Conservation (phyloP, 2,113 vertebrate genomes). For the Astatoreochromis straeleni region DNA sequence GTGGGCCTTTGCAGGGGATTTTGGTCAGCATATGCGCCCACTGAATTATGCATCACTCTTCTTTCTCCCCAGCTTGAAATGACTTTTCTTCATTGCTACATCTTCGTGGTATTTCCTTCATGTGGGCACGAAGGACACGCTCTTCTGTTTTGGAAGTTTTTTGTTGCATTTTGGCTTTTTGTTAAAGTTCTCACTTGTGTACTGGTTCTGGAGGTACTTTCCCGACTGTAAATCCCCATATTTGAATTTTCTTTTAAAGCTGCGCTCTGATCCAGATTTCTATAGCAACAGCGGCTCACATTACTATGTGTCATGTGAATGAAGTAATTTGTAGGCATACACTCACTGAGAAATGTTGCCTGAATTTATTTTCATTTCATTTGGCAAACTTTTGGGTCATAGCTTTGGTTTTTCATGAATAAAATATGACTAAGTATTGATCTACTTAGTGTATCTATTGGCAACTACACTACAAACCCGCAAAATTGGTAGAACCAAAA, state of each 20-base stretch:
- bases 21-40: slow-evolving; percentile 4
- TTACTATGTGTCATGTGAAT: background rate
- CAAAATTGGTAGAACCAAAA: background rate
- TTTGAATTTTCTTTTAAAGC: background rate
- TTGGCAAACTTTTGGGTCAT: background rate
- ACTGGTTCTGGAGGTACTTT: background rate
- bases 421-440: background rate
- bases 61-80: background rate
- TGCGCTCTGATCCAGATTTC: background rate
- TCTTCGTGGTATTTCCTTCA: background rate
- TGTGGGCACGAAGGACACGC: background rate
- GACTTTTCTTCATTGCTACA: slow-evolving; percentile 1
- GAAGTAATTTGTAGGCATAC: background rate
- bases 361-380: background rate
- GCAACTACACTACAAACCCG: background rate
- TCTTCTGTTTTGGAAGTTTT: background rate
- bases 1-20: slow-evolving; percentile 25
- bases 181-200: background rate
- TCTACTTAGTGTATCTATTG: background rate
- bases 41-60: slow-evolving; percentile 30
- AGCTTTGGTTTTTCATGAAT: background rate
- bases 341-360: rapidly evolving
- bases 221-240: background rate
- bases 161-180: background rate
- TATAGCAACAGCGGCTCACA: background rate